phyloP scores from a whole-genome alignment of 2,888 invertebrate species.

The Phaedon cochleariae region DNA sequence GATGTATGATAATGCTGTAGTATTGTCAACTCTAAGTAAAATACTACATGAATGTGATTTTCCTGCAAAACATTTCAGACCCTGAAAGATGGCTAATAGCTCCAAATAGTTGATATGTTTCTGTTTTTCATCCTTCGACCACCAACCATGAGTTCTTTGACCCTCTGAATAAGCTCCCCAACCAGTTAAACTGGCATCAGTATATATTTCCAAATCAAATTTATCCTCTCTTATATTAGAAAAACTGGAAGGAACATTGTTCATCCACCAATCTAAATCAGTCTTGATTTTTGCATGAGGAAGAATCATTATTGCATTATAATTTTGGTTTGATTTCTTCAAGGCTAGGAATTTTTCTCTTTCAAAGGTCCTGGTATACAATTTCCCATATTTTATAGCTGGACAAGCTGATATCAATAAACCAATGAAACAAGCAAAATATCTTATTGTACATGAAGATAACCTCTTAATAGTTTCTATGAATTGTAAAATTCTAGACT shows the following conservation, averaged over 20 bases:
- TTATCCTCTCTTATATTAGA: conserved; percentile 23
- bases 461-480: conserved; percentile 4
- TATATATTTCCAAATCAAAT: conserved; percentile 34
- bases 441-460: conserved; percentile 33
- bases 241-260: conserved; percentile 14
- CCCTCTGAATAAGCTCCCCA: conserved; percentile 41
- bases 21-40: conserved; percentile 38
- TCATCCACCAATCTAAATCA: conserved; percentile 40
- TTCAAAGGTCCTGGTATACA: conserved; percentile 22
- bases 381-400: conserved; percentile 42
- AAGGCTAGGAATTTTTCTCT: conserved; percentile 26
- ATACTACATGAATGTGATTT: conserved; percentile 29
- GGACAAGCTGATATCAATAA: conserved; percentile 21
- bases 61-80: conserved; percentile 41
- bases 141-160: conserved; percentile 6
- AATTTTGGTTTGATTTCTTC: background rate
- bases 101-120: conserved; percentile 45
- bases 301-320: background rate
- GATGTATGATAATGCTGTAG: conserved; percentile 38
- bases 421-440: conserved; percentile 35
- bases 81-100: conserved; percentile 38
- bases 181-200: conserved; percentile 38
- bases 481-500: background rate
- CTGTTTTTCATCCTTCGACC: conserved; percentile 18
- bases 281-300: background rate